Base-by-base conservation (phyloP, 92 coral and sea anemone species). In the Paramuricea clavata region DNA sequence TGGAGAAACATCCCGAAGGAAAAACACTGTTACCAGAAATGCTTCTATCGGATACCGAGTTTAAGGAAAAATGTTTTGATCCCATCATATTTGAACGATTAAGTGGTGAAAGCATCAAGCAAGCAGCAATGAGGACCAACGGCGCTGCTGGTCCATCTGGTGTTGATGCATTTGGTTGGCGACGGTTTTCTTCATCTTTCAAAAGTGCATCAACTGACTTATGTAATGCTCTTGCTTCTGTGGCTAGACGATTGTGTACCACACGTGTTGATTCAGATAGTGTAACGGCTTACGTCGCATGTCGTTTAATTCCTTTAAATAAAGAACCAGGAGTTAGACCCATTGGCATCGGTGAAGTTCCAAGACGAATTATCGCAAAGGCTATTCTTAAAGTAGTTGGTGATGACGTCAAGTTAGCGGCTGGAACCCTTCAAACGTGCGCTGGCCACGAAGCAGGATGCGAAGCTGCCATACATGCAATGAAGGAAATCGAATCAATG, bases 381-480 rank as follows among this genome's bases (percentile, higher is more conserved):
- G 21, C 77, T 15, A 71, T 71, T 26, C 50, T 71, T 2, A 71
- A 71, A 41, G 77, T 71, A 2, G 49, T 71, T 33, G 77, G 77
- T 4, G 27, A 39, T 34, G 77, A 71, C 36, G 49, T 32, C 27
- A 9, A 71, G 77, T n/a, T 22, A 41, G 77, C 77, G 5, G 47
- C 28, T 5, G 77, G 77, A 11, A 9, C 77, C 13, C 22, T 71
- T 5, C 77, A 71, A 71, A 41, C 25, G 15, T 71, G 77, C 36
- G 69, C 62, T 25, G 87, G 87, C 32, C 87, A 43, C 59, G 74
- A 83, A 31, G 74, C 76, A 22, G 87, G 87, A 4, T 50, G 83
- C 32, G 87, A 82, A 69, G 87, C 87, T 0, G 87, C 87, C 9
- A 36, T 82, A 19, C 88, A 85, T 54, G 83, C 83, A 13, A 85